phyloP scores from a whole-genome alignment of 2,797 vertebrate genomes.

The Dipus sagitta region DNA sequence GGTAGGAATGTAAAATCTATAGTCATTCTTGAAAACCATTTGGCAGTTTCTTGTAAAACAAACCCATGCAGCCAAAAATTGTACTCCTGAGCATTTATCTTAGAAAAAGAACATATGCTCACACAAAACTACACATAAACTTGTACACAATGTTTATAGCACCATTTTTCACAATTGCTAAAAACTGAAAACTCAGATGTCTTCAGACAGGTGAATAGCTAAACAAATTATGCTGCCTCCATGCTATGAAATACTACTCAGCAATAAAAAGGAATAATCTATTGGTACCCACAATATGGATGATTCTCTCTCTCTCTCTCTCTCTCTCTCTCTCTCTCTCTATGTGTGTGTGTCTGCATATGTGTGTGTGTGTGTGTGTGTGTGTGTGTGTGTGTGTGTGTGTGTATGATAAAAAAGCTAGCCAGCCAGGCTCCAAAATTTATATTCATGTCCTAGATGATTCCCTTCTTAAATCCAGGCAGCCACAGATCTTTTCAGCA shows the following conservation, averaged over 20 bases:
- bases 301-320: not conserved
- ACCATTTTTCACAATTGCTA: not conserved
- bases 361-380: too few relatives aligned
- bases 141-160: not conserved
- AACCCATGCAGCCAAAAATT: not conserved
- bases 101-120: not conserved
- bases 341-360: too few relatives aligned
- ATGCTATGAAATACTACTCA: not conserved
- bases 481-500: not conserved
- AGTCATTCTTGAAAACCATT: slow-evolving; percentile 18
- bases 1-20: not conserved
- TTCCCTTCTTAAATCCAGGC: not conserved
- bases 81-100: not conserved
- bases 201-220: not conserved
- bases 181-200: not conserved
- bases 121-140: not conserved
- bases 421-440: not conserved
- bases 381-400: too few relatives aligned
- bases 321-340: too few relatives aligned
- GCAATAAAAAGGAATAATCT: not conserved
- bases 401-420: too few relatives aligned
- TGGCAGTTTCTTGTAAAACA: not conserved
- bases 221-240: not conserved
- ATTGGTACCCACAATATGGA: not conserved
- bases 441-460: not conserved